Conservation (phyloP, 2,113 vertebrate genomes). For the Myanophis thanlyinensis region DNA sequence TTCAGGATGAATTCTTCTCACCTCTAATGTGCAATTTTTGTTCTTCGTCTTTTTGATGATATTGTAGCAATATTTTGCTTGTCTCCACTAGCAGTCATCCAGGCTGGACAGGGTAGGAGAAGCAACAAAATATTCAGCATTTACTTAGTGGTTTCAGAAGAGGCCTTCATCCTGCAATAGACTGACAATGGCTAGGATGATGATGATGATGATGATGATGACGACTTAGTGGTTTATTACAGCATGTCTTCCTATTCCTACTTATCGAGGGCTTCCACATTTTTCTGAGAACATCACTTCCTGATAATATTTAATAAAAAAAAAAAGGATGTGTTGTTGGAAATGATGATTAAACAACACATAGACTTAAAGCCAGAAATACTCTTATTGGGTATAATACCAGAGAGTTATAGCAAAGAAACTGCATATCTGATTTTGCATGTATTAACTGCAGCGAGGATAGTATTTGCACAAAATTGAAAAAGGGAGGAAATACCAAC, state of each 20-base stretch:
- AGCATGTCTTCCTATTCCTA: background rate
- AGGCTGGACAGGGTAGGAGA: background rate
- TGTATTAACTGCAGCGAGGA: no score
- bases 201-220: no score
- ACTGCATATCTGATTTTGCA: no score
- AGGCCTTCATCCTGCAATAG: no score
- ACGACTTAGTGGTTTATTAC: no score
- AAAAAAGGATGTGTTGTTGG: background rate
- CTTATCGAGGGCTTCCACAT: background rate
- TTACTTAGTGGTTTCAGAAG: background rate
- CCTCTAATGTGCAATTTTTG: background rate
- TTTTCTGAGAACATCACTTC: background rate
- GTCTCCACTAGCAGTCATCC: background rate
- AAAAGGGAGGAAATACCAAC: no score
- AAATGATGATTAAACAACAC: no score
- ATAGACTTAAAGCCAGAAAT: no score
- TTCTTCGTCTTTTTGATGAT: background rate
- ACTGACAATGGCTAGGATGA: no score
- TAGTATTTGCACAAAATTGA: no score
- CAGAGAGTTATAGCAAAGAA: no score
- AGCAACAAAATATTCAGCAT: background rate
- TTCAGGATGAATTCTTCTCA: background rate
- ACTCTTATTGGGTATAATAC: no score
- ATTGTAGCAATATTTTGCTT: background rate
- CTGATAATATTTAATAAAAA: background rate